phyloP scores from a whole-genome alignment of 2,797 vertebrate genomes.

The Pangasius krempfi region DNA sequence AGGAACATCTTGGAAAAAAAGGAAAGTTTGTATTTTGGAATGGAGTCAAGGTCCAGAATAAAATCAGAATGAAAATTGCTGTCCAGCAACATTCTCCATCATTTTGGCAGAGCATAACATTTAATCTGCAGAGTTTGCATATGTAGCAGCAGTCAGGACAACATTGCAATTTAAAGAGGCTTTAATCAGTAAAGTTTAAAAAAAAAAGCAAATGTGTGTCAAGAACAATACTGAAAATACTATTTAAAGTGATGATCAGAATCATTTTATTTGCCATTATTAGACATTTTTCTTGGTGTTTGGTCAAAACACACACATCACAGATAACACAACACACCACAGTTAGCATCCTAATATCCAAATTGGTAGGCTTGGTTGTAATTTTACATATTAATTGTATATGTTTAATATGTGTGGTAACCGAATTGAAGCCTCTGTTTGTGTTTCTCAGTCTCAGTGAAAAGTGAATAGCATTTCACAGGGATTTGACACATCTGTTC shows the following conservation, averaged over 20 bases:
- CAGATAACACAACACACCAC: neutral
- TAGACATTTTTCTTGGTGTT: too few relatives aligned
- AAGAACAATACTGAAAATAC: too few relatives aligned
- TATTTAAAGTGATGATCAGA: too few relatives aligned
- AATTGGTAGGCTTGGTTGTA: neutral
- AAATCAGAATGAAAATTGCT: neutral
- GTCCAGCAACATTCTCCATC: neutral
- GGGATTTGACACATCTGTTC: conserved; percentile 13
- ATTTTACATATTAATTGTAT: neutral
- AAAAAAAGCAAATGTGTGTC: too few relatives aligned
- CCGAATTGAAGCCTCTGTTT: neutral
- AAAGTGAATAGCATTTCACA: neutral
- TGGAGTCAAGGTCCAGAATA: neutral
- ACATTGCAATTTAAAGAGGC: too few relatives aligned
- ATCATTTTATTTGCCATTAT: too few relatives aligned
- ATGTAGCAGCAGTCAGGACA: too few relatives aligned
- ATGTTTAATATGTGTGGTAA: neutral
- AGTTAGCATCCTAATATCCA: neutral
- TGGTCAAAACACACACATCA: neutral
- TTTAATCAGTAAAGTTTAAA: too few relatives aligned
- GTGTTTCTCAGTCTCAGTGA: neutral
- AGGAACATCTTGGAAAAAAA: neutral
- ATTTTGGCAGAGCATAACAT: neutral
- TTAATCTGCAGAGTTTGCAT: neutral
- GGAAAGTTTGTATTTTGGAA: neutral